Evolutionary conservation across 2,113 vertebrate species (phyloP), one percentile per base, ranked within the genome.

Genomic region (Xenus cinereus): DNA sequence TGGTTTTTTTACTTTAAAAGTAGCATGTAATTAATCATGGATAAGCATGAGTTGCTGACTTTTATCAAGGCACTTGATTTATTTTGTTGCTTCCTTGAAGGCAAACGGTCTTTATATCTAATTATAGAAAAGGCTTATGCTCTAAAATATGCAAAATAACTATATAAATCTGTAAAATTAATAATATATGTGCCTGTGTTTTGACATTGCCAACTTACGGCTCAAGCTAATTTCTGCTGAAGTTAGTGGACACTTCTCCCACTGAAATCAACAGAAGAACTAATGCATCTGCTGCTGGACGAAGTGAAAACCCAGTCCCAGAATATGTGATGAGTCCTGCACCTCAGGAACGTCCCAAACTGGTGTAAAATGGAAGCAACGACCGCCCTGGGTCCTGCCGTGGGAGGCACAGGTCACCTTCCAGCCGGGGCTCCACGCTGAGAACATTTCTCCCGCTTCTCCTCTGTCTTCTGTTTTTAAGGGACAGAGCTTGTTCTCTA

Each of bases 401-500:
- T 26, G 7, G 3, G 2, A 62, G 53, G 46, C 6, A 1, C 6
- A 9, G 33, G 30, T 45, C 73, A 16, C 60, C 35, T 54, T 46
- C n/a, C 33, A 45, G 33, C 30, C 46, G 45, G 23, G 83, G 30
- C 35, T 45, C 39, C 12, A 21, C 24, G 20, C 56, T 21, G 14
- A 83, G 51, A 71, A 60, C 64, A 43, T n/a, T 33, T 45, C 28
- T 75, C 46, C 35, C 57, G 35, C 24, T 48, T 54, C 41, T 68
- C 48, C 23, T n/a, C 64, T 33, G 20, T 43, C 59, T 51, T 48
- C 79, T 87, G 27, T 14, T 78, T 74, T 14, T 35, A 50, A 74
- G 66, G 71, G 48, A 76, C 73, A 94, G 45, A 39, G 68, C 41
- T 67, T 54, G 32, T 90, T 82, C 84, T 87, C 80, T 48, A 53